Base-by-base conservation (phyloP, 2,113 vertebrate genomes). In the Numida meleagris region DNA sequence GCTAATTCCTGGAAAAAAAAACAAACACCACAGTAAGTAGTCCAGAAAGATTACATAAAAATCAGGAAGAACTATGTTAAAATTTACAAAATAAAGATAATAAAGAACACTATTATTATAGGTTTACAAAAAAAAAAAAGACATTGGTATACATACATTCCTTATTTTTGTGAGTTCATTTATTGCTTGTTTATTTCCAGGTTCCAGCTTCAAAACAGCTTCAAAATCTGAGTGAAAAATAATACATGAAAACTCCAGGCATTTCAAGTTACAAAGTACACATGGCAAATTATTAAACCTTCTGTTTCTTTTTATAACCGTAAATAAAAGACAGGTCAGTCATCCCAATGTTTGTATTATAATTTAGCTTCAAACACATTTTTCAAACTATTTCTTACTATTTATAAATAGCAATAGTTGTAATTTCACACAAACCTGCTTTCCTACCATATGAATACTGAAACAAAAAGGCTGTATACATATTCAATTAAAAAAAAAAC, bases 181-280 rank as follows among this genome's bases (percentile, higher is more conserved):
- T 76, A 98, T 72, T 65, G 99, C 99, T 96, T 99, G 99, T 33
- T 99, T 99, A 98, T 99, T 99, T 91, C 99, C 99, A 72, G 99
- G 99, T 96, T 99, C 99, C 93, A 99, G 93, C 82, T 98, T 98
- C 96, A 99, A 94, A 80, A 99, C 97, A 86, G 97, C 98, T 96
- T 99, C 98, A 92, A 99, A 99, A 97, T 99, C 99, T 99, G 96
- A 34, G 24, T 51, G 4, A 75, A 96, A 90, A 93, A 72, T 9
- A 73, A 92, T 7, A 70, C 5, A 88, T 0, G 3, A 62, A 40
- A 86, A 51, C 9, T 31, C 31, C 5, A 58, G 10, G 24, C 25
- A 81, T 70, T 74, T 68, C 43, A 85, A 85, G 4, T 46, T 81
- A 91, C 1, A 29, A 65, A 18, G 18, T 40, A 48, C 12, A 36